Percentiles rank a stretch among this genome's conserved stretches.
Evolutionary conservation across 1,140 invertebrate genomes (phyloP).

Genomic region (Cherax destructor): DNA sequence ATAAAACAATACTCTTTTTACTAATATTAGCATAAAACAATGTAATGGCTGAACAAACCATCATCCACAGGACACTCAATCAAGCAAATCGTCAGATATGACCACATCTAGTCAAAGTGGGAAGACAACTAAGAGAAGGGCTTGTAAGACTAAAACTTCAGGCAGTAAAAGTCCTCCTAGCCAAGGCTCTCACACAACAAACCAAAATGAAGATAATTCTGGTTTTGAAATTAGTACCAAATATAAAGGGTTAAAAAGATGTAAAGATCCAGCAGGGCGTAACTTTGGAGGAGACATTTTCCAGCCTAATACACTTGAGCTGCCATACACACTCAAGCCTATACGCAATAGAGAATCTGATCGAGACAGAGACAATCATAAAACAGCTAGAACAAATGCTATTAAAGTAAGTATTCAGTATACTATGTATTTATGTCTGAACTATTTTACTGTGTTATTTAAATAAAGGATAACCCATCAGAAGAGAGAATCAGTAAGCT

Average conservation of each 20-base stretch:
- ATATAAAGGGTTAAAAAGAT: slow-evolving; percentile 76
- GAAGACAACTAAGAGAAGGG: slow-evolving; percentile 20
- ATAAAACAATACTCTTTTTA: too few species aligned
- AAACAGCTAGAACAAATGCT: background rate
- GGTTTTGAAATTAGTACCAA: slow-evolving; percentile 77
- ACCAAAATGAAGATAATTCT: slow-evolving; percentile 72
- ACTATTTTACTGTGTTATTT: too few species aligned
- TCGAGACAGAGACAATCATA: slow-evolving; percentile 53
- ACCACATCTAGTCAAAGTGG: slow-evolving; percentile 16
- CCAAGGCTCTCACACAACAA: slow-evolving; percentile 54
- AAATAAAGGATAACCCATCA: too few species aligned
- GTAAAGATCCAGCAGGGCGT: slow-evolving; percentile 72
- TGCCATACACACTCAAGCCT: slow-evolving; percentile 48
- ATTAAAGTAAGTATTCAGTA: slow-evolving; percentile 8
- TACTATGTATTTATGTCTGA: background rate
- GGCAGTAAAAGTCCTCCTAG: slow-evolving; percentile 51
- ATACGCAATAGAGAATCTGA: slow-evolving; percentile 29
- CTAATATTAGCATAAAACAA: too few species aligned
- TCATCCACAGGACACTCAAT: slow-evolving; percentile 21
- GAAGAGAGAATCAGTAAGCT: too few species aligned
- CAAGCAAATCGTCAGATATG: slow-evolving; percentile 35
- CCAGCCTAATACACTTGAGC: slow-evolving; percentile 51
- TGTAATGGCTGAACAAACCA: too few species aligned
- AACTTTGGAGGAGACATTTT: slow-evolving; percentile 42
- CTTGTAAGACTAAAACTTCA: slow-evolving; percentile 22